phyloP scores from a whole-genome alignment of 2,888 invertebrate species.

The Phaonia tiefii region DNA sequence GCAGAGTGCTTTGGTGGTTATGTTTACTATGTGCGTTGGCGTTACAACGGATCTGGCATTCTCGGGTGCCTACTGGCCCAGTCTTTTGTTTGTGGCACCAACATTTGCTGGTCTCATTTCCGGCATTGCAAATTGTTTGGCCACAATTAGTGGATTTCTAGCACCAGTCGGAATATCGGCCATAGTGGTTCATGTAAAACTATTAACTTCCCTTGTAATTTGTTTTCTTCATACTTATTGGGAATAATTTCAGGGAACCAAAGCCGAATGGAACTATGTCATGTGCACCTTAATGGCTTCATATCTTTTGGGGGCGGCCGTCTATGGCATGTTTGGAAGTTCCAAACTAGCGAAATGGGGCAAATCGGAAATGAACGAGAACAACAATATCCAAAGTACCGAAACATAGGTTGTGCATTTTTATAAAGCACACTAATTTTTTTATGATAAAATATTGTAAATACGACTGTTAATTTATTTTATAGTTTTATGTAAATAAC shows the following conservation, averaged over 20 bases:
- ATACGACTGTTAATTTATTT: background rate
- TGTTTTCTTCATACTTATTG: background rate
- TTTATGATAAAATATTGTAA: constrained; percentile 9
- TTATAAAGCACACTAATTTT: background rate
- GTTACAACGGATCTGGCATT: constrained; percentile 78
- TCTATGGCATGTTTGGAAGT: constrained; percentile 80
- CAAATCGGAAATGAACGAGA: constrained; percentile 54
- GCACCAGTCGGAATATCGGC: constrained; percentile 79
- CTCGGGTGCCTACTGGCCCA: constrained; percentile 80
- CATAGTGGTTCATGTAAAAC: constrained; percentile 58
- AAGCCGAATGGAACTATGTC: constrained; percentile 80
- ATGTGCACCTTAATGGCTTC: constrained; percentile 77
- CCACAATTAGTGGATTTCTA: constrained; percentile 79
- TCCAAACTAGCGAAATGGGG: constrained; percentile 80
- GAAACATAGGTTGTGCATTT: constrained; percentile 15
- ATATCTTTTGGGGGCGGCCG: constrained; percentile 76
- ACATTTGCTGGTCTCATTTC: constrained; percentile 80
- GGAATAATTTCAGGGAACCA: constrained; percentile 75
- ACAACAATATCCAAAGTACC: constrained; percentile 33
- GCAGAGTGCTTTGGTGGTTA: constrained; percentile 75
- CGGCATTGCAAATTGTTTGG: constrained; percentile 80
- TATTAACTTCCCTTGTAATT: background rate
- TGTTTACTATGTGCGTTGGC: constrained; percentile 76
- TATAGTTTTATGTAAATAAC: constrained; percentile 4
- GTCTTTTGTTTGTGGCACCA: constrained; percentile 81